Evolutionary conservation across 2,888 invertebrate genomes (phyloP), one percentile per base, ranked within the genome.

Genomic region (Chrysopilus asiliformis): DNA sequence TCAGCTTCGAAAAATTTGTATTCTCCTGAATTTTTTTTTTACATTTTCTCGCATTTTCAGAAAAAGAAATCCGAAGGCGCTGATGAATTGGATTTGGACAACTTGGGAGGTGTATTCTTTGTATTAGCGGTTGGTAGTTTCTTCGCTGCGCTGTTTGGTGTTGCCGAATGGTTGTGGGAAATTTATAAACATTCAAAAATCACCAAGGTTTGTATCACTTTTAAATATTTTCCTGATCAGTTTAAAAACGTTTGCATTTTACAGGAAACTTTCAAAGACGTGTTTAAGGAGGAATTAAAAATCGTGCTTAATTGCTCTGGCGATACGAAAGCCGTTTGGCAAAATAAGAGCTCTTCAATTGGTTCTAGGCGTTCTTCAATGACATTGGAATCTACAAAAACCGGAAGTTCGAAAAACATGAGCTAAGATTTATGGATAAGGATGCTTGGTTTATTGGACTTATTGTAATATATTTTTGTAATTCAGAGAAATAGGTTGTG

Each of bases 291-390:
- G n/a, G 85, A 86, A 56, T 49, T 84, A 25, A 72, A 69, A 48
- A 83, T 85, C 52, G 71, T 83, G 20, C 53, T 78, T 1, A 72
- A 74, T 51, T 82, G 79, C 48, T 74, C 73, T 38, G 76, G 76
- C 18, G 74, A 77, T 30, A 70, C 74, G 0, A 82, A 82, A 49
- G 75, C 76, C 2, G 72, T 79, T 1, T 67, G 71, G 34, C 73
- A 68, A 27, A 52, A 57, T 12, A 39, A 41, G 2, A 50, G 52
- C 2, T 59, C 60, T 3, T 47, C 57, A 27, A 57, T 58, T 16
- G 30, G 31, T 45, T 57, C 60, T 3, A 50, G 56, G 2, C 53
- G 58, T 30, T 58, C 60, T 5, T 59, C 59, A 3, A 43, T 57
- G 26, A 54, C 55, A 10, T 49, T 51, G 31, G 56, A 48, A 34